Conservation (phyloP, 2,888 invertebrate species). For the Incurvaria masculella region DNA sequence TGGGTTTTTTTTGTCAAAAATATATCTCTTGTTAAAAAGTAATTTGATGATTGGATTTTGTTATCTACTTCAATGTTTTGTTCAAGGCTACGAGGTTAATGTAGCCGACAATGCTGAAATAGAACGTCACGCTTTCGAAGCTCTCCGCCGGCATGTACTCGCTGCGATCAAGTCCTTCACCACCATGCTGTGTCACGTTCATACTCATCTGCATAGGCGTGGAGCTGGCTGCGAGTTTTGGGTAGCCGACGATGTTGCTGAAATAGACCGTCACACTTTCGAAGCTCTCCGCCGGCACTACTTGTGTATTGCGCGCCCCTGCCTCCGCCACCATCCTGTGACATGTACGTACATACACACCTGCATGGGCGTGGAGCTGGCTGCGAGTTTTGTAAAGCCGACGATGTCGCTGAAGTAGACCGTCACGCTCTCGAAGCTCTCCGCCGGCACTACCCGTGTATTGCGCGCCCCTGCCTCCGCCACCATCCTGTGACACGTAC, state of each 20-base stretch:
- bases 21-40: too few relatives aligned
- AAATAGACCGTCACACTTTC: constrained; percentile 82
- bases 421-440: constrained; percentile 78
- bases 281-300: constrained; percentile 79
- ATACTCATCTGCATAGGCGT: constrained; percentile 73
- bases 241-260: constrained; percentile 83
- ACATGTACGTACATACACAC: too few relatives aligned
- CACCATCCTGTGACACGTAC: constrained; percentile 61
- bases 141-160: constrained; percentile 78
- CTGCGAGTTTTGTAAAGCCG: constrained; percentile 77
- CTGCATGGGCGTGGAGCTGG: constrained; percentile 74
- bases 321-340: constrained; percentile 76
- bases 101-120: constrained; percentile 83
- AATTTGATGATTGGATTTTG: too few relatives aligned
- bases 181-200: constrained; percentile 59
- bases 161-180: constrained; percentile 74
- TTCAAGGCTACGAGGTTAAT: constrained; percentile 77
- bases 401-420: constrained; percentile 85
- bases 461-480: constrained; percentile 76
- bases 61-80: too few relatives aligned
- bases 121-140: constrained; percentile 78
- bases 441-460: constrained; percentile 75
- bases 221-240: constrained; percentile 72
- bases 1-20: too few relatives aligned
- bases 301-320: constrained; percentile 69